Percentiles rank a stretch among this genome's conserved stretches.
Evolutionary conservation across 2,888 invertebrate species (phyloP).

Genomic region (Acronicta aceris): DNA sequence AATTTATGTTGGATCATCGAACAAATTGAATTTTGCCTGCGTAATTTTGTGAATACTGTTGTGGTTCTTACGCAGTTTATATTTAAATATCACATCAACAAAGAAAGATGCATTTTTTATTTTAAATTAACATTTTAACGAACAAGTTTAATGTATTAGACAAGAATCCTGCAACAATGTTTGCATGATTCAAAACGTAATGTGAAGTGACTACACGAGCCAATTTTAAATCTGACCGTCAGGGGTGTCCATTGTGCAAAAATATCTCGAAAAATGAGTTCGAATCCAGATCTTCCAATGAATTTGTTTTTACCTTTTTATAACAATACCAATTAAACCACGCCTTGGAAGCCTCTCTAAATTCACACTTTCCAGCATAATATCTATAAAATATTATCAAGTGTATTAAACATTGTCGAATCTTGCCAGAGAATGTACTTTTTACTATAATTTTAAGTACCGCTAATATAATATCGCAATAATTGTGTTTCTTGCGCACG

Average conservation of each 20-base stretch:
- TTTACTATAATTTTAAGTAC: conserved; percentile 55
- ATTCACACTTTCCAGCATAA: conserved; percentile 17
- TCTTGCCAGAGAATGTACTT: conserved; percentile 77
- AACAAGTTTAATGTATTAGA: conserved; percentile 17
- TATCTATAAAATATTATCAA: conserved; percentile 25
- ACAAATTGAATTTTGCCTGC: conserved; percentile 46
- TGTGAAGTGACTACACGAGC: too few relatives aligned
- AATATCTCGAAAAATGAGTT: neutral
- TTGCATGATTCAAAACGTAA: conserved; percentile 14
- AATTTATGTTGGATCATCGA: conserved; percentile 38
- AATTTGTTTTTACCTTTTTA: neutral
- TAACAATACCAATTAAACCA: neutral
- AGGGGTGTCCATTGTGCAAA: neutral
- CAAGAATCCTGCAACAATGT: conserved; percentile 6
- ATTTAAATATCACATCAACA: conserved; percentile 45
- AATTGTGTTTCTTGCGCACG: conserved; percentile 74
- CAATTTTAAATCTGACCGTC: neutral
- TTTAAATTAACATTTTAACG: conserved; percentile 26
- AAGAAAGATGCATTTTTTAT: conserved; percentile 27
- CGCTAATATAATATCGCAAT: conserved; percentile 55
- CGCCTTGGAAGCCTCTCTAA: too few relatives aligned
- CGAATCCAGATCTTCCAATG: conserved; percentile 12
- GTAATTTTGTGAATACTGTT: conserved; percentile 49
- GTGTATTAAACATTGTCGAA: conserved; percentile 53
- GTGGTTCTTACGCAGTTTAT: conserved; percentile 52